These are phyloP conservation scores for Hipposideros armiger DNA, from an alignment of 2,113 vertebrate species.

Conservation along the genomic window DNA sequence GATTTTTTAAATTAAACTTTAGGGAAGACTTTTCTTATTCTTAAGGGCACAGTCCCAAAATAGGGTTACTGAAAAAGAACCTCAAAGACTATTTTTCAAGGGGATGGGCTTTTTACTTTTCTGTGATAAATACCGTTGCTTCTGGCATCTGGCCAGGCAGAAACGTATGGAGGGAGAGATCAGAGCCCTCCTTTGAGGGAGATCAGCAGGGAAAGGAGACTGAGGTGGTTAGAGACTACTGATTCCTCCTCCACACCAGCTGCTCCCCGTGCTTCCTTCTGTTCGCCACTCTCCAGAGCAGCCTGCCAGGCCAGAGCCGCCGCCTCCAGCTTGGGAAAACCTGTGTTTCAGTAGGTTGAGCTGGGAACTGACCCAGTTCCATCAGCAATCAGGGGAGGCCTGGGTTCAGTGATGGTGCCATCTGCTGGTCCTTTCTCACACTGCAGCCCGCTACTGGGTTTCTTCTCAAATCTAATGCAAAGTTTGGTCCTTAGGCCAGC, in stretches of 20 bases:
- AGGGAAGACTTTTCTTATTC: not conserved
- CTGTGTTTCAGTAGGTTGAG: not conserved
- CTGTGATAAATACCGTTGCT: not conserved
- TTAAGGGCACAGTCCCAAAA: not conserved
- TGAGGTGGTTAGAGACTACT: not conserved
- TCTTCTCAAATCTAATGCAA: not conserved
- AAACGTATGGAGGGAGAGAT: not conserved
- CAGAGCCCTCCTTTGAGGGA: not conserved
- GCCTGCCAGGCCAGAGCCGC: not conserved
- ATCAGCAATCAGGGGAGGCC: not conserved
- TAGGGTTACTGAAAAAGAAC: not conserved
- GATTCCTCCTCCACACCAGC: conserved; percentile 2
- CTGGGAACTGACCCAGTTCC: not conserved
- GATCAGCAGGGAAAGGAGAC: not conserved
- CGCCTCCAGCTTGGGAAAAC: not conserved
- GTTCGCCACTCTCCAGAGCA: not conserved
- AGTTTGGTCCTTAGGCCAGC: not conserved
- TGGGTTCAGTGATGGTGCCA: conserved; percentile 20
- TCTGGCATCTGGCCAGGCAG: not conserved
- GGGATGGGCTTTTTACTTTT: not conserved
- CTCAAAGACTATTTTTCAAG: not conserved
- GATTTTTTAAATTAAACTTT: not conserved
- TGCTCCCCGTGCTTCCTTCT: not conserved
- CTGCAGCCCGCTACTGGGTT: not conserved
- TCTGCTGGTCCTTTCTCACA: conserved; percentile 43